A percentile compares a stretch with the other conserved stretches of the same genome.
phyloP scores from a whole-genome alignment of 2,113 vertebrate species.

The Chlorocebus sabaeus region DNA sequence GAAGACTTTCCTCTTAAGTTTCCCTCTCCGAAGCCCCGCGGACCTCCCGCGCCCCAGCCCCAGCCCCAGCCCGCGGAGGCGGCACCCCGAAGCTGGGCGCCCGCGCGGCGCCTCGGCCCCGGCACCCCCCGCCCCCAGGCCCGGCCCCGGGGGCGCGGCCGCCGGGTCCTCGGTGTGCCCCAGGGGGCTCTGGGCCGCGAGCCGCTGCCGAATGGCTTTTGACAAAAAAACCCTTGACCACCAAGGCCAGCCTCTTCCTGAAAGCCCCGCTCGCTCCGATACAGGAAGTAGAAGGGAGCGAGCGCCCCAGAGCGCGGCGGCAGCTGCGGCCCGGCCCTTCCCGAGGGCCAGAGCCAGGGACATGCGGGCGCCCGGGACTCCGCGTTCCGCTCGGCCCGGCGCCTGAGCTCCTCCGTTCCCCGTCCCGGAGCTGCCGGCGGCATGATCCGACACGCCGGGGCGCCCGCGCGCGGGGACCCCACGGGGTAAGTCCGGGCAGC shows the following conservation, averaged over 20 bases:
- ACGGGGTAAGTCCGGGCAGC: conserved; percentile 82
- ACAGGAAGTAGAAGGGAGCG: conserved; percentile 86
- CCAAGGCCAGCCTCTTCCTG: conserved; percentile 91
- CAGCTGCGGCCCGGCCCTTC: conserved; percentile 31
- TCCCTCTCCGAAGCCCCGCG: neutral
- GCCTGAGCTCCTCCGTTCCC: neutral
- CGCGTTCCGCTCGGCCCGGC: neutral
- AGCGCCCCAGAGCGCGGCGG: conserved; percentile 42
- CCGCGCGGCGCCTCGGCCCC: neutral
- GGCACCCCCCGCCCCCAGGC: conserved; percentile 56
- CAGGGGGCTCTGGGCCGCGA: neutral
- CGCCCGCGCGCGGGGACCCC: conserved; percentile 73
- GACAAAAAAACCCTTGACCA: conserved; percentile 82
- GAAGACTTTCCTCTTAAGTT: neutral
- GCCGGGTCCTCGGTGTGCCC: neutral
- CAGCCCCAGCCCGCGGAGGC: neutral
- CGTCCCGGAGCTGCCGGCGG: conserved; percentile 61
- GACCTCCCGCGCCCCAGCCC: neutral
- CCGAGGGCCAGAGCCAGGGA: conserved; percentile 36
- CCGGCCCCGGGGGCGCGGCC: conserved; percentile 55
- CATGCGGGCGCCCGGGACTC: conserved; percentile 34
- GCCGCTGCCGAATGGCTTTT: conserved; percentile 75
- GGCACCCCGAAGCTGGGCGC: neutral
- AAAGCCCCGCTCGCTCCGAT: conserved; percentile 84
- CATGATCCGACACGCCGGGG: conserved; percentile 83